These are phyloP conservation scores for Knipowitschia caucasica DNA, from an alignment of 2,797 vertebrate species.

Conservation along the genomic window DNA sequence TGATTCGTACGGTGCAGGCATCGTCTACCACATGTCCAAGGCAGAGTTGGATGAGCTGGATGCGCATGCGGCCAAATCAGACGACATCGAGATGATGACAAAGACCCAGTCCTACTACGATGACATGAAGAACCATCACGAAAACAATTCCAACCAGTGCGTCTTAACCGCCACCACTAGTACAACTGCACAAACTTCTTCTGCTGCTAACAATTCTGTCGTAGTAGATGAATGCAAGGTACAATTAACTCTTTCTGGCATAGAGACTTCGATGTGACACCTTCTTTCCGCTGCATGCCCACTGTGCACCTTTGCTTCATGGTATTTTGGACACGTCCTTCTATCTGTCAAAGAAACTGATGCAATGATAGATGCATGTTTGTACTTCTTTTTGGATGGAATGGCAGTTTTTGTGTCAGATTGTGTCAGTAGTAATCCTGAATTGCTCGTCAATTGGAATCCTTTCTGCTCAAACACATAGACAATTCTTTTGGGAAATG, in stretches of 20 bases:
- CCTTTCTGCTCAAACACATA: background rate
- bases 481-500: conserved; percentile 21
- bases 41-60: conserved; percentile 91
- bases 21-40: conserved; percentile 96
- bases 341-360: conserved; percentile 21
- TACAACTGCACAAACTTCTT: conserved; percentile 60
- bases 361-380: conserved; percentile 34
- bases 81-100: conserved; percentile 94
- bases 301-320: conserved; percentile 37
- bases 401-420: conserved; percentile 63
- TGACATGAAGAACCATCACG: conserved; percentile 96
- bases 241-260: conserved; percentile 89
- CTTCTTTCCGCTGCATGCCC: conserved; percentile 68
- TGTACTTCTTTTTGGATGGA: conserved; percentile 38
- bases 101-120: conserved; percentile 94
- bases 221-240: conserved; percentile 99
- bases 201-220: conserved; percentile 91
- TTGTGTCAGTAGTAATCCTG: background rate
- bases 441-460: conserved; percentile 1
- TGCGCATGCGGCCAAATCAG: conserved; percentile 81
- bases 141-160: conserved; percentile 98
- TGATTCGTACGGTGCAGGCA: conserved; percentile 96
- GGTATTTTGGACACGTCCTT: conserved; percentile 38
- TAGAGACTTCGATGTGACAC: conserved; percentile 90
- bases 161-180: conserved; percentile 75